Evolutionary conservation across 2,797 vertebrate species (phyloP).

Genomic region (Limosa lapponica): DNA sequence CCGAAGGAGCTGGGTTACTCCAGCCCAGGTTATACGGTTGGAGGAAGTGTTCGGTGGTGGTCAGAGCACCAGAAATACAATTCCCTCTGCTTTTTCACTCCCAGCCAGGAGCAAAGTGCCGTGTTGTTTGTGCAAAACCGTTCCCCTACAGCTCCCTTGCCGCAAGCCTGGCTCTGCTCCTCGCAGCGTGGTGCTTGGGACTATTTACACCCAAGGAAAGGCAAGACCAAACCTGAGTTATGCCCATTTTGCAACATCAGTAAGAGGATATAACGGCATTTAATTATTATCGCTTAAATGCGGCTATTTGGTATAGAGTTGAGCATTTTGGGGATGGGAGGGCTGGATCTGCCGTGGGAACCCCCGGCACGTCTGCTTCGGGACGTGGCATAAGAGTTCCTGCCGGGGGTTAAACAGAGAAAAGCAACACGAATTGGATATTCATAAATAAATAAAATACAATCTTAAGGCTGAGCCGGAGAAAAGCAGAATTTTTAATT

Average conservation of each 20-base stretch:
- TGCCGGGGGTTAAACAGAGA: not conserved
- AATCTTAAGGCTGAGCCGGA: not conserved
- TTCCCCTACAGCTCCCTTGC: not conserved
- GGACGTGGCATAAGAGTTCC: not conserved
- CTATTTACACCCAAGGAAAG: not conserved
- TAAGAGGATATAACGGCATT: not conserved
- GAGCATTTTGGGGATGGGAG: rapidly evolving
- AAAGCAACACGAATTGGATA: not conserved
- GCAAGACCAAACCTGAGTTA: not conserved
- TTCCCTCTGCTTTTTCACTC: not conserved
- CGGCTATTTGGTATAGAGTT: not conserved
- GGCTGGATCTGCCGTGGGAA: rapidly evolving
- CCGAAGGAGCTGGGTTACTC: not conserved
- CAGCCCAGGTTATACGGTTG: not conserved
- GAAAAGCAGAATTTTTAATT: not conserved
- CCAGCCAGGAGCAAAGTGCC: rapidly evolving
- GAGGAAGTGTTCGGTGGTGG: not conserved
- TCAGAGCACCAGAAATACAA: not conserved
- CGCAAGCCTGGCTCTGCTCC: rapidly evolving
- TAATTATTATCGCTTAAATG: not conserved
- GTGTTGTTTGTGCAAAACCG: not conserved
- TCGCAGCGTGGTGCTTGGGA: not conserved
- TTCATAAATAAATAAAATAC: not conserved
- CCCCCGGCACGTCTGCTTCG: rapidly evolving
- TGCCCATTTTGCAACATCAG: not conserved